These are phyloP conservation scores for Saguinus imperator DNA, from an alignment of 2,113 vertebrate species.

Conservation along the genomic window DNA sequence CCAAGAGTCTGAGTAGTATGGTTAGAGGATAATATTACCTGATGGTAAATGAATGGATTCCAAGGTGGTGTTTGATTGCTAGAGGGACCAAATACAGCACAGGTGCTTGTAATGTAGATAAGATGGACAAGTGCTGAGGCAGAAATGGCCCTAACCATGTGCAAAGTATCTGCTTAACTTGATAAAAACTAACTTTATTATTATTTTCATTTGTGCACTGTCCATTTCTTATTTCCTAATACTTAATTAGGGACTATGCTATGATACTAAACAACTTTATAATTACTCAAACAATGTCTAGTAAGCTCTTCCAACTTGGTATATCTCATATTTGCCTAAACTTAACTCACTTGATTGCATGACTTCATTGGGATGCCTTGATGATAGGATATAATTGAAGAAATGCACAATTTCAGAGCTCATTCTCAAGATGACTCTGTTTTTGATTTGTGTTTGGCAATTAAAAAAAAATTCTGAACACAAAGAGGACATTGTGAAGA, in stretches of 20 bases:
- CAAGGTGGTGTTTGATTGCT: not conserved
- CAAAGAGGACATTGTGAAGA: not conserved
- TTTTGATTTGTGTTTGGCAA: conserved; percentile 36
- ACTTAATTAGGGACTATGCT: not conserved
- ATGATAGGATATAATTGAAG: not conserved
- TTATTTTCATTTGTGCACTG: not conserved
- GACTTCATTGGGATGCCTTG: not conserved
- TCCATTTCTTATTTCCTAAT: not conserved
- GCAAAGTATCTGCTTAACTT: not conserved
- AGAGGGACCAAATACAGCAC: not conserved
- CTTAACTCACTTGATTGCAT: not conserved
- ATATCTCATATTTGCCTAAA: not conserved
- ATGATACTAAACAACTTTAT: not conserved
- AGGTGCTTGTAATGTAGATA: not conserved
- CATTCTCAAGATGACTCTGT: not conserved
- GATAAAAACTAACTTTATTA: not conserved
- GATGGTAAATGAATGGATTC: not conserved
- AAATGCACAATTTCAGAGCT: not conserved
- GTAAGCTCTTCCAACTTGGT: not conserved
- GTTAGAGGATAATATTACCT: not conserved
- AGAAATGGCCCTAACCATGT: not conserved
- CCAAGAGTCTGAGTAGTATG: not conserved
- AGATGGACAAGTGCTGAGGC: not conserved
- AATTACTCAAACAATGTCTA: not conserved
- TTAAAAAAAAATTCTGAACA: not conserved